phyloP scores from a whole-genome alignment of 2,888 invertebrate species.

The Rapana venosa region DNA sequence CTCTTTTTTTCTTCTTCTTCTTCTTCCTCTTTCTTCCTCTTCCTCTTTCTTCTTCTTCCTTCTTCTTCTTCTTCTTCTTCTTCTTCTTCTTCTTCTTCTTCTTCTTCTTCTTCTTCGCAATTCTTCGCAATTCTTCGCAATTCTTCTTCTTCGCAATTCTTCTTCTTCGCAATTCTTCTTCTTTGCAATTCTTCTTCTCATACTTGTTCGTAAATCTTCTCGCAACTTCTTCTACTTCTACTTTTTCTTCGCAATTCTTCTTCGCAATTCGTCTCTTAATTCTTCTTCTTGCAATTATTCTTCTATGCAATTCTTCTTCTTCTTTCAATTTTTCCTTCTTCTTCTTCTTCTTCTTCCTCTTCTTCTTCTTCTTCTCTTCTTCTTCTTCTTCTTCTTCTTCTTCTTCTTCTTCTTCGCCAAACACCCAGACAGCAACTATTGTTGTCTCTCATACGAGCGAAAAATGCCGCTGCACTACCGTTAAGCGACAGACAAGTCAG shows the following conservation, averaged over 20 bases:
- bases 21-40: neutral
- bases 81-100: neutral
- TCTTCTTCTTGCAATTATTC: neutral
- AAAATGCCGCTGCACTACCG: no score
- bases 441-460: no score
- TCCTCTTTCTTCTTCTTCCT: neutral
- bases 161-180: no score
- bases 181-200: no score
- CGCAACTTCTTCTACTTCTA: no score
- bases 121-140: no score
- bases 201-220: no score
- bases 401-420: no score
- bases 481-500: no score
- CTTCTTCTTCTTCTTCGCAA: neutral
- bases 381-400: neutral
- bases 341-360: slow-evolving; percentile 1
- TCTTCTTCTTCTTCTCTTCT: neutral
- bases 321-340: neutral
- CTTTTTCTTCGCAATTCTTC: neutral
- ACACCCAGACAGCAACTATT: no score
- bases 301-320: neutral
- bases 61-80: neutral
- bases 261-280: neutral
- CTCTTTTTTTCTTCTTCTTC: neutral
- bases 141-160: no score